These are phyloP conservation scores for Drosophila novamexicana DNA, from an alignment of 1,140 invertebrate genomes.

Conservation along the genomic window DNA sequence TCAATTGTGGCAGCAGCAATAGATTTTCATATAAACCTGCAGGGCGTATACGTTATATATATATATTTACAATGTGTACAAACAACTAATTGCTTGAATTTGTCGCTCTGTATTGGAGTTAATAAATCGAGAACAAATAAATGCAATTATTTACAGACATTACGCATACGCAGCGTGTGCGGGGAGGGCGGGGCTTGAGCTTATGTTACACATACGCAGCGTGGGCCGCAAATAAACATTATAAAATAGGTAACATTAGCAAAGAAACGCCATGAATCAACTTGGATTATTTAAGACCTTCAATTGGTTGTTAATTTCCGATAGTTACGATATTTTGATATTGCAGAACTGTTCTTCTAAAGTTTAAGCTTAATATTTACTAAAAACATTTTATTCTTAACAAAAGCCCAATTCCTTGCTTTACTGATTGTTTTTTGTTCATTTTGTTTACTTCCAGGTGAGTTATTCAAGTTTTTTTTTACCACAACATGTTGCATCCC, in stretches of 20 bases:
- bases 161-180: constrained; percentile 52
- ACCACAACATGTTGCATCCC: not conserved
- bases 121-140: constrained; percentile 9
- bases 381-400: no score
- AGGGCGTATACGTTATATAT: constrained; percentile 8
- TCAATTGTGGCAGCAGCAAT: constrained; percentile 41
- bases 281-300: not conserved
- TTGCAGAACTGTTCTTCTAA: no score
- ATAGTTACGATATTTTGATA: no score
- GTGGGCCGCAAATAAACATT: not conserved
- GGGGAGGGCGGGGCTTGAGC: not conserved
- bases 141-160: constrained; percentile 25
- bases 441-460: constrained; percentile 35
- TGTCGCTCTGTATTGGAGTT: constrained; percentile 9
- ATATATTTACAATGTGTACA: not conserved
- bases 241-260: not conserved
- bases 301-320: not conserved
- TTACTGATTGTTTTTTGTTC: not conserved
- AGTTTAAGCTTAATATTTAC: no score
- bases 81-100: constrained; percentile 16
- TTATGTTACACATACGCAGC: not conserved
- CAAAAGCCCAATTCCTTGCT: no score
- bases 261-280: not conserved
- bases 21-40: constrained; percentile 11
- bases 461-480: constrained; percentile 6